A percentile compares a stretch with the other conserved stretches of the same genome.
Evolutionary conservation across 2,113 vertebrate genomes (phyloP).

Genomic region (Ceuthmochares aereus): DNA sequence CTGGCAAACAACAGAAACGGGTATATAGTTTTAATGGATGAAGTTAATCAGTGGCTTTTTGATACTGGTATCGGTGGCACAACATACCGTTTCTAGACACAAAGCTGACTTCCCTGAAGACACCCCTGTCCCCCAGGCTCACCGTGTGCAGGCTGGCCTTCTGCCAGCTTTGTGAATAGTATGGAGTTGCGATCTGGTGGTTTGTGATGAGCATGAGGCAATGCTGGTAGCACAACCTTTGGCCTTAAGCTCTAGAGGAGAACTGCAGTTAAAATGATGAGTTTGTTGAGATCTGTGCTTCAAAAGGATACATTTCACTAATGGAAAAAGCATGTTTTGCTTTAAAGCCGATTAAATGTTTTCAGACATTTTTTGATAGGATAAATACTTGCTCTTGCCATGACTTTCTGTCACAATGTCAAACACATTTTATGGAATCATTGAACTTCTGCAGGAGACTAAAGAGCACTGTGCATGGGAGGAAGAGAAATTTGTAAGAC

Average conservation of each 20-base stretch:
- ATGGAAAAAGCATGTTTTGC: background rate
- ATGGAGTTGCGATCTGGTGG: fast-evolving
- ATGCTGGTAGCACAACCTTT: background rate
- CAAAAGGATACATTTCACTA: background rate
- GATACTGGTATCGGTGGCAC: background rate
- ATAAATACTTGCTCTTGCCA: background rate
- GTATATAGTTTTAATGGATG: background rate
- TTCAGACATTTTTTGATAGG: background rate
- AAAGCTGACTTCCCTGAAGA: fast-evolving
- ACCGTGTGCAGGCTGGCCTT: fast-evolving
- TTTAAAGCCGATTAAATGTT: background rate
- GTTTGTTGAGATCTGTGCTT: background rate
- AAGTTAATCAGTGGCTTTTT: background rate
- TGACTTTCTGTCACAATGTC: background rate
- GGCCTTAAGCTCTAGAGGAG: background rate
- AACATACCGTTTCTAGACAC: background rate
- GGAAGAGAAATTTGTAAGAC: background rate
- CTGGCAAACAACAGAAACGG: background rate
- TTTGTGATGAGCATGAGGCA: background rate
- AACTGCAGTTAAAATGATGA: background rate
- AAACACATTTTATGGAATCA: background rate
- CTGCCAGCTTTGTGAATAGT: background rate
- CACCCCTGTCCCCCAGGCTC: fast-evolving
- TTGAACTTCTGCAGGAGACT: background rate
- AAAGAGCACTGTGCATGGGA: background rate